Conservation (phyloP, 2,888 invertebrate genomes). For the Erynnis tages region DNA sequence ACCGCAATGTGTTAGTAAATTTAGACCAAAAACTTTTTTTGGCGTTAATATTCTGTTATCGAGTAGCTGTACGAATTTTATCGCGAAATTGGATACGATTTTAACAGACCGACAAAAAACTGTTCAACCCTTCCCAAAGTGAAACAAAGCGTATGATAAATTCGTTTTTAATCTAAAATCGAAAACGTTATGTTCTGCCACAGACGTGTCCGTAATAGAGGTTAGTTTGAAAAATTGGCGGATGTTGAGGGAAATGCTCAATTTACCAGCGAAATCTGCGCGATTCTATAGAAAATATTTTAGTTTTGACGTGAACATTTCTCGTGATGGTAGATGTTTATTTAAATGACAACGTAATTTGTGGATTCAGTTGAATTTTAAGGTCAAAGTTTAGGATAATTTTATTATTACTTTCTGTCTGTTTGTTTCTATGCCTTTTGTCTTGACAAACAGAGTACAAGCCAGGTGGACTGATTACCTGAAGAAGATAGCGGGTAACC, state of each 20-base stretch:
- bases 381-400: no score
- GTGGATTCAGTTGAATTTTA: no score
- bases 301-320: background rate
- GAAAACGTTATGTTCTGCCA: conserved; percentile 17
- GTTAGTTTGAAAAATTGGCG: conserved; percentile 26
- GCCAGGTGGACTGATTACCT: no score
- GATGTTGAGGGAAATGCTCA: conserved; percentile 21
- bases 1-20: no score
- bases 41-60: no score
- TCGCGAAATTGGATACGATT: background rate
- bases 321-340: background rate
- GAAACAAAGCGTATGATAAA: conserved; percentile 17
- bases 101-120: conserved; percentile 1
- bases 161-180: conserved; percentile 26
- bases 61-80: background rate
- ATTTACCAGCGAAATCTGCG: conserved; percentile 3
- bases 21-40: no score
- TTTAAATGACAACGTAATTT: no score
- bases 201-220: conserved; percentile 23
- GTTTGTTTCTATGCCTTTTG: no score
- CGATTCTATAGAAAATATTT: conserved; percentile 11
- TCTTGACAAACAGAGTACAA: no score
- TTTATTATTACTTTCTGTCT: no score
- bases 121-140: conserved; percentile 1
- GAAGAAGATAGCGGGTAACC: no score